phyloP scores from a whole-genome alignment of 1,140 invertebrate genomes.

The Hypothenemus hampei region DNA sequence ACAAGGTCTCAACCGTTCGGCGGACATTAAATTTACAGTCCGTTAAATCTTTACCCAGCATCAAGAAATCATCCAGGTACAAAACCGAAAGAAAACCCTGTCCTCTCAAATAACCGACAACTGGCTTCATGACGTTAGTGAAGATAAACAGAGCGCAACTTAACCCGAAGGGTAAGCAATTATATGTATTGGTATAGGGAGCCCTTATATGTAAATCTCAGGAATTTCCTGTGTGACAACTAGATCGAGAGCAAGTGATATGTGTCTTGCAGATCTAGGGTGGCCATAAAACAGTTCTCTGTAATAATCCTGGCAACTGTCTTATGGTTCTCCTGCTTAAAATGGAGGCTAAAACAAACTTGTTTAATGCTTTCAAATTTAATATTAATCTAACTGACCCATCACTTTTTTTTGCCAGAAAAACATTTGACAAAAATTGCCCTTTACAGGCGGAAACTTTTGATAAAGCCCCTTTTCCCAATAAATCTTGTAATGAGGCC shows the following conservation, averaged over 20 bases:
- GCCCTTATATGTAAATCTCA: slow-evolving; percentile 30
- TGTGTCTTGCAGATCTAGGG: slow-evolving; percentile 37
- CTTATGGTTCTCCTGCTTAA: slow-evolving; percentile 21
- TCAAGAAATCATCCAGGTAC: slow-evolving; percentile 10
- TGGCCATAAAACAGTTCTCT: slow-evolving; percentile 28
- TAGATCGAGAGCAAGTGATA: slow-evolving; percentile 30
- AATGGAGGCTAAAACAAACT: slow-evolving; percentile 33
- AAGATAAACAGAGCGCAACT: slow-evolving; percentile 29
- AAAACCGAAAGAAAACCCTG: slow-evolving; percentile 15
- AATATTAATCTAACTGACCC: slow-evolving; percentile 34
- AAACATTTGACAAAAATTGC: slow-evolving; percentile 37
- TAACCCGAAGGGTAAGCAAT: slow-evolving; percentile 22
- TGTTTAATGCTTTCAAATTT: slow-evolving; percentile 38
- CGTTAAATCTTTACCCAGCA: background rate
- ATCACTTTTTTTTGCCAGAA: slow-evolving; percentile 34
- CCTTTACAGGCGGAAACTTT: no score
- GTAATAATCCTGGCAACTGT: slow-evolving; percentile 24
- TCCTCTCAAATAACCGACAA: slow-evolving; percentile 12
- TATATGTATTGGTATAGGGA: slow-evolving; percentile 33
- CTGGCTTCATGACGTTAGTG: slow-evolving; percentile 26
- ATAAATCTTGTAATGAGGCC: no score
- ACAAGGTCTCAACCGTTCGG: background rate
- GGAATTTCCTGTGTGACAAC: slow-evolving; percentile 22
- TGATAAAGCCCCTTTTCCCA: no score
- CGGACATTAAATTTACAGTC: background rate